Evolutionary conservation across 53 echinoderm and acorn worm species (phyloP).

Genomic region (Temnopleurus reevesii): DNA sequence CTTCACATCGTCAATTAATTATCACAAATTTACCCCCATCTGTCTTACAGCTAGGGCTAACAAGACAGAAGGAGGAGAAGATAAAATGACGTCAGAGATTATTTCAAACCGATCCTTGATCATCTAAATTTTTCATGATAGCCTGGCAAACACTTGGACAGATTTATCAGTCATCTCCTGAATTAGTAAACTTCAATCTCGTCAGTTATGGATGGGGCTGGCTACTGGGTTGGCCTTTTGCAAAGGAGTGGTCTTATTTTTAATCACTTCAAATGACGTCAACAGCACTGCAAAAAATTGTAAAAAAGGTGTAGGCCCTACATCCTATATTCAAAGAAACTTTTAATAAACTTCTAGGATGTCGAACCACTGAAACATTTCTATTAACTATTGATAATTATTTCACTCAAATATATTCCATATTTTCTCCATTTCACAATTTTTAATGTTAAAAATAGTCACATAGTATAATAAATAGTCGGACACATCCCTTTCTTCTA

Average conservation of each 20-base stretch:
- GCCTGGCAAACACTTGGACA: neutral
- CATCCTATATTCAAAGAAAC: too few species aligned
- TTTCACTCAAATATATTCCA: too few species aligned
- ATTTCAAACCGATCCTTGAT: neutral
- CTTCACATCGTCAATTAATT: neutral
- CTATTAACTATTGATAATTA: too few species aligned
- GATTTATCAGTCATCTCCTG: conserved; percentile 28
- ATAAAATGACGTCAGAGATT: neutral
- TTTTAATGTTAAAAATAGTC: too few species aligned
- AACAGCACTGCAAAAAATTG: too few species aligned
- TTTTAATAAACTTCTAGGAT: too few species aligned
- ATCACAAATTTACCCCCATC: conserved; percentile 9
- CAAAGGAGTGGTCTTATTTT: neutral
- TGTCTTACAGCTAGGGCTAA: neutral
- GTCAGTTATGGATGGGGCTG: neutral
- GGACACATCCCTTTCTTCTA: too few species aligned
- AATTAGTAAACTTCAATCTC: conserved; percentile 29
- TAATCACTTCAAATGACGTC: neutral
- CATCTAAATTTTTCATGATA: conserved; percentile 10
- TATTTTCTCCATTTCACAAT: too few species aligned
- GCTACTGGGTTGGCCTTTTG: neutral
- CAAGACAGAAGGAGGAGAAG: neutral
- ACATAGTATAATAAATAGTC: too few species aligned
- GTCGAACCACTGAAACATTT: too few species aligned
- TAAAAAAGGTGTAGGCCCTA: too few species aligned